A percentile compares a stretch with the other conserved stretches of the same genome.
These are phyloP conservation scores for Prionace glauca DNA, from an alignment of 2,797 vertebrate genomes.

Conservation along the genomic window DNA sequence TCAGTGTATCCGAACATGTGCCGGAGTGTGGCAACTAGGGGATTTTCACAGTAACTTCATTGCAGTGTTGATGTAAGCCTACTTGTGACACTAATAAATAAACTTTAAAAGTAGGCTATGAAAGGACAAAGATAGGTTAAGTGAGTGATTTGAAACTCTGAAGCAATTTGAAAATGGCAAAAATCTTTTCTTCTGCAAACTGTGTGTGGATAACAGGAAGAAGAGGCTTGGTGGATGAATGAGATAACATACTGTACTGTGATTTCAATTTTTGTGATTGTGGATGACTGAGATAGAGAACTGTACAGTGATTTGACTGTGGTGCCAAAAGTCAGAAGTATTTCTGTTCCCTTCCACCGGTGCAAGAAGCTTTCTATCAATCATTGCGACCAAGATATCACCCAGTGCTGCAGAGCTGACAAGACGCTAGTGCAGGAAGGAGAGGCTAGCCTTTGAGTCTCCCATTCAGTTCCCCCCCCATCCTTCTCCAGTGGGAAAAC, in stretches of 20 bases:
- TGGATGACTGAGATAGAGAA: not conserved
- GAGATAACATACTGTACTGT: no score
- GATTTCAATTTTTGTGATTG: not conserved
- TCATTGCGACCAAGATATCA: not conserved
- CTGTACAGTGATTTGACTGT: not conserved
- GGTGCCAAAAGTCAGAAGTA: not conserved
- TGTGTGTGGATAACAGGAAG: not conserved
- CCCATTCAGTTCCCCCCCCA: not conserved
- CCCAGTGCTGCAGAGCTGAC: not conserved
- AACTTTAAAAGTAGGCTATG: no score
- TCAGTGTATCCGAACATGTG: no score
- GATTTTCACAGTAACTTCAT: no score
- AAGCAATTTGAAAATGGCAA: not conserved
- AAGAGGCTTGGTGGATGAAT: not conserved
- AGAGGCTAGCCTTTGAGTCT: slow-evolving; percentile 32
- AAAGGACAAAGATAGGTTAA: no score
- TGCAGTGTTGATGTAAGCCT: no score
- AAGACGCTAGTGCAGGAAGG: slow-evolving; percentile 23
- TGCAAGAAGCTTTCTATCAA: slow-evolving; percentile 3
- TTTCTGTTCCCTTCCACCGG: not conserved
- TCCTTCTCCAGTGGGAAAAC: not conserved
- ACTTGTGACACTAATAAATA: no score
- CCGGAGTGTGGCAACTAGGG: no score
- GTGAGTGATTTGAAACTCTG: not conserved
- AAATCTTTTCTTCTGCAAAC: not conserved